phyloP scores from a whole-genome alignment of 1,140 invertebrate species.

The Metopolophium dirhodum region DNA sequence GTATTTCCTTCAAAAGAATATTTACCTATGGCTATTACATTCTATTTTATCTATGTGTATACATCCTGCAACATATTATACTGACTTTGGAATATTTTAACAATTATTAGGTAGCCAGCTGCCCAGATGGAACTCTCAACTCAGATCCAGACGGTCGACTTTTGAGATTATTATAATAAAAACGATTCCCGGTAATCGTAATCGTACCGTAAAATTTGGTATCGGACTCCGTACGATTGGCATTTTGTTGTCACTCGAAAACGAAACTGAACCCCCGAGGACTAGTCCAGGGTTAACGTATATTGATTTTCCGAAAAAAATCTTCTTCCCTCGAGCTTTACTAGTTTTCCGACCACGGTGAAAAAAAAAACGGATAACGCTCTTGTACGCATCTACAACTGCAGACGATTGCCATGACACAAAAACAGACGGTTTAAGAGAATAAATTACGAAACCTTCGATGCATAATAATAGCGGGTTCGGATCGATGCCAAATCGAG shows the following conservation, averaged over 20 bases:
- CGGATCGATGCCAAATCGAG: constrained; percentile 1
- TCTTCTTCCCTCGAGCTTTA: not conserved
- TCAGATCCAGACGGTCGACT: not conserved
- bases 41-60: not conserved
- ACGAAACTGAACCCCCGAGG: not conserved
- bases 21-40: not conserved
- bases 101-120: not conserved
- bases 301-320: not conserved
- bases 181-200: not conserved
- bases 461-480: constrained; percentile 24
- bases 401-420: not conserved
- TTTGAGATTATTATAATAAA: not conserved
- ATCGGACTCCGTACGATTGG: not conserved
- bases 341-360: not conserved
- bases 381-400: not conserved
- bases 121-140: not conserved
- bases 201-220: not conserved
- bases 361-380: not conserved
- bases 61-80: not conserved
- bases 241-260: not conserved
- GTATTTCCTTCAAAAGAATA: not conserved
- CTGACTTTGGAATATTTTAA: not conserved
- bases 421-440: not conserved
- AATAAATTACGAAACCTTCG: constrained; percentile 24
- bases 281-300: not conserved